Percentiles rank a stretch among this genome's conserved stretches.
These are phyloP conservation scores for Pollimyrus isidori DNA, from an alignment of 2,113 vertebrate species.

Conservation along the genomic window DNA sequence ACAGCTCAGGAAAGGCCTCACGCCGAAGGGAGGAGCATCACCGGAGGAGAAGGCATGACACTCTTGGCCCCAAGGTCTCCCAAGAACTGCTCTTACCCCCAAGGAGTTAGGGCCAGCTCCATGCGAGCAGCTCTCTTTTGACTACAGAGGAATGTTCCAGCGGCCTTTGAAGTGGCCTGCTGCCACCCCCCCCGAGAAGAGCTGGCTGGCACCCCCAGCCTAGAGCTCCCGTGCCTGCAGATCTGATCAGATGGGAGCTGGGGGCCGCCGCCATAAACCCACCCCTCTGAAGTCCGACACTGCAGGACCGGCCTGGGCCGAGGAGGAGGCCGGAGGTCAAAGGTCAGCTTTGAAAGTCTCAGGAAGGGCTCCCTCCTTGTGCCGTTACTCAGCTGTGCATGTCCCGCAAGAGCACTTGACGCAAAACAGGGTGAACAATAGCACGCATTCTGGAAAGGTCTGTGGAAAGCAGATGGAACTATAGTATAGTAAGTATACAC, in stretches of 20 bases:
- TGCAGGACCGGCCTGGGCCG: neutral
- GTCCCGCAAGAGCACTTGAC: neutral
- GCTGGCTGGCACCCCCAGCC: neutral
- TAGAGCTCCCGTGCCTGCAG: neutral
- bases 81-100: neutral
- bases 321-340: neutral
- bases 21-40: neutral
- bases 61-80: neutral
- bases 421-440: neutral
- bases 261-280: neutral
- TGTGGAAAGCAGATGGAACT: neutral
- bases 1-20: neutral
- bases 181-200: neutral
- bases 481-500: no score
- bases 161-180: constrained; percentile 1
- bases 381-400: neutral
- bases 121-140: neutral
- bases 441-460: neutral
- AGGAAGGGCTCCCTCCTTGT: neutral
- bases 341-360: neutral
- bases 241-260: neutral
- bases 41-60: neutral
- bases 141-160: constrained; percentile 3
- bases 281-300: constrained; percentile 3
- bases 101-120: neutral